These are phyloP conservation scores for Trachymyrmex cornetzi DNA, from an alignment of 1,140 invertebrate genomes.

Conservation along the genomic window DNA sequence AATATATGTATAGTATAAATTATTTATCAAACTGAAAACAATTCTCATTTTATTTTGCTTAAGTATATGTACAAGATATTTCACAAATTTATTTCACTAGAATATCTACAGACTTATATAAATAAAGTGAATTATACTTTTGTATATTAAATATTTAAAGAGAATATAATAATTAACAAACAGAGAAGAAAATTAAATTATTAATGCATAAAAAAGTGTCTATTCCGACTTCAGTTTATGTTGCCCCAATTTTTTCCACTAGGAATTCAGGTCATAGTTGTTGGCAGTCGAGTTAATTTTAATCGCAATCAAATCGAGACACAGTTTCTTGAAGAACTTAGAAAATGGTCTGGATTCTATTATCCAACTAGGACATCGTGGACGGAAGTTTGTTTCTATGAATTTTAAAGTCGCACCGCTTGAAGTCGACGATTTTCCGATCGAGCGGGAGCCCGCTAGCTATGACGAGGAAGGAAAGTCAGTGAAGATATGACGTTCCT, in stretches of 20 bases:
- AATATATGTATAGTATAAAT: neutral
- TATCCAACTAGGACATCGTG: constrained; percentile 31
- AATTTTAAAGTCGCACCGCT: constrained; percentile 42
- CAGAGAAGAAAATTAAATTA: constrained; percentile 12
- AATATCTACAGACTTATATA: neutral
- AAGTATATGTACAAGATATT: neutral
- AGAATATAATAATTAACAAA: neutral
- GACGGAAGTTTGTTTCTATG: constrained; percentile 20
- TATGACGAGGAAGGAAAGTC: constrained; percentile 28
- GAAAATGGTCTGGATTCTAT: neutral
- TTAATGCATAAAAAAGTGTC: neutral
- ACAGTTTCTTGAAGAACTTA: neutral
- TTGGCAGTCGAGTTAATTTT: constrained; percentile 37
- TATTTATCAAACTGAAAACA: neutral
- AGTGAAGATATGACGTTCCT: constrained; percentile 31
- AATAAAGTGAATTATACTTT: neutral
- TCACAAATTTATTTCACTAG: neutral
- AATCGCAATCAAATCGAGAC: constrained; percentile 35
- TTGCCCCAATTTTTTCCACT: neutral
- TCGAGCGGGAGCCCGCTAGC: neutral
- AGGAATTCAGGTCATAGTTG: constrained; percentile 12
- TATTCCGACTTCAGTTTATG: neutral
- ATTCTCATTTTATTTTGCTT: neutral
- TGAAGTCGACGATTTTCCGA: constrained; percentile 35
- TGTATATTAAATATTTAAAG: neutral